These are phyloP conservation scores for Lasioglossum figueresi DNA, from an alignment of 2,888 invertebrate species.

Conservation along the genomic window DNA sequence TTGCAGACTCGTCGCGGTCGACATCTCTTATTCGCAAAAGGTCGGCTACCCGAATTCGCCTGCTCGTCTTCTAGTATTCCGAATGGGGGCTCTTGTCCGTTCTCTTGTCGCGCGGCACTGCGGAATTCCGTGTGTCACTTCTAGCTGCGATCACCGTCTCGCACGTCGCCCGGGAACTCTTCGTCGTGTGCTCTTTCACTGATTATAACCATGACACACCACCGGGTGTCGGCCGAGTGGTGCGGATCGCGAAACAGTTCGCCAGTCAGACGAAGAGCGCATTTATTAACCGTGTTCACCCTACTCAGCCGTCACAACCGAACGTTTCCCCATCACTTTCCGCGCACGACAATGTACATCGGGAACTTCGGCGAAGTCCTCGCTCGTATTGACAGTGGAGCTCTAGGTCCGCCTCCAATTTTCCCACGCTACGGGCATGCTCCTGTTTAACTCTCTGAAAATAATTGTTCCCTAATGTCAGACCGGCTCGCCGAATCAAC, in stretches of 20 bases:
- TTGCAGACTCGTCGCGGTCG: slow-evolving; percentile 56
- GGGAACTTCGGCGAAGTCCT: slow-evolving; percentile 18
- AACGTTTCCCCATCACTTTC: slow-evolving; percentile 44
- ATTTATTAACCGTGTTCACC: slow-evolving; percentile 69
- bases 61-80: slow-evolving; percentile 11
- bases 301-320: slow-evolving; percentile 81
- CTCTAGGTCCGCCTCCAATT: slow-evolving; percentile 49
- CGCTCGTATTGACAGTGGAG: slow-evolving; percentile 33
- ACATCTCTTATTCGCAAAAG: slow-evolving; percentile 57
- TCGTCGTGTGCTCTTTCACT: slow-evolving; percentile 54
- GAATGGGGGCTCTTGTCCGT: slow-evolving; percentile 21
- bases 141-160: slow-evolving; percentile 59
- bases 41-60: slow-evolving; percentile 42
- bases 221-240: slow-evolving; percentile 26
- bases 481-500: not conserved
- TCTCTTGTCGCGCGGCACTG: slow-evolving; percentile 42
- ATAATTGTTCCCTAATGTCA: slow-evolving; percentile 45
- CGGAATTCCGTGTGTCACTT: slow-evolving; percentile 65
- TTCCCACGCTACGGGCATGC: slow-evolving; percentile 52
- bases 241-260: slow-evolving; percentile 39
- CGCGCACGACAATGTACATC: slow-evolving; percentile 9
- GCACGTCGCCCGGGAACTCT: slow-evolving; percentile 62
- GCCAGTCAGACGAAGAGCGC: slow-evolving; percentile 52
- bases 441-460: slow-evolving; percentile 58
- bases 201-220: slow-evolving; percentile 58